phyloP scores from a whole-genome alignment of 2,888 invertebrate genomes.

The Mimachlamys varia region DNA sequence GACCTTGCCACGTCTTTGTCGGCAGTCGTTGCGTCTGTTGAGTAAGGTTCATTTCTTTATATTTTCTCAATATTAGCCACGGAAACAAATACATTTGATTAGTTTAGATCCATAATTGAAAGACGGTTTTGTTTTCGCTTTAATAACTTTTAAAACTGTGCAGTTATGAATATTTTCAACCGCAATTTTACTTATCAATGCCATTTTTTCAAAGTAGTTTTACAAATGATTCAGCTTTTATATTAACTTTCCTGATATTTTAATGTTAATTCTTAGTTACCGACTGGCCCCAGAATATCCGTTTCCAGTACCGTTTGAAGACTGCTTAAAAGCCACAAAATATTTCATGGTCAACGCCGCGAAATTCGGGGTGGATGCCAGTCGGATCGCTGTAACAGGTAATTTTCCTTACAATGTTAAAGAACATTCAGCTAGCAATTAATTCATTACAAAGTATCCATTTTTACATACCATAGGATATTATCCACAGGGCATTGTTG shows the following conservation, averaged over 20 bases:
- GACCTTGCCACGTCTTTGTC: constrained; percentile 48
- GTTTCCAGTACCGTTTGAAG: constrained; percentile 78
- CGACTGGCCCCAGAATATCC: constrained; percentile 79
- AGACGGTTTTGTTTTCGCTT: too few relatives aligned
- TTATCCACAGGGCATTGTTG: too few relatives aligned
- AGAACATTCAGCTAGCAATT: neutral
- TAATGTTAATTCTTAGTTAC: constrained; percentile 62
- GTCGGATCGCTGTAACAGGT: constrained; percentile 61
- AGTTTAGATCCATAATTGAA: too few relatives aligned
- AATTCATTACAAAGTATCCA: too few relatives aligned
- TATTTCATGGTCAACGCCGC: constrained; percentile 66
- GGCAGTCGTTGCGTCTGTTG: constrained; percentile 56
- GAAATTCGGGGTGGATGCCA: constrained; percentile 58
- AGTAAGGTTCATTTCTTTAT: constrained; percentile 51
- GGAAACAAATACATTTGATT: too few relatives aligned
- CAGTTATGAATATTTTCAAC: too few relatives aligned
- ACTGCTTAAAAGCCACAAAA: constrained; percentile 74
- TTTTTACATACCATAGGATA: too few relatives aligned
- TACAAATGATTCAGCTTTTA: too few relatives aligned
- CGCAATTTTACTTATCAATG: too few relatives aligned
- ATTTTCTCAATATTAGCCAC: neutral
- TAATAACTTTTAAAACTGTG: too few relatives aligned
- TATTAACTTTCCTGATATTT: neutral
- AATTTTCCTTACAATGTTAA: neutral
- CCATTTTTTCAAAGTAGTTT: too few relatives aligned